Evolutionary conservation across 2,797 vertebrate species (phyloP).

Genomic region (Ambastaia sidthimunki): DNA sequence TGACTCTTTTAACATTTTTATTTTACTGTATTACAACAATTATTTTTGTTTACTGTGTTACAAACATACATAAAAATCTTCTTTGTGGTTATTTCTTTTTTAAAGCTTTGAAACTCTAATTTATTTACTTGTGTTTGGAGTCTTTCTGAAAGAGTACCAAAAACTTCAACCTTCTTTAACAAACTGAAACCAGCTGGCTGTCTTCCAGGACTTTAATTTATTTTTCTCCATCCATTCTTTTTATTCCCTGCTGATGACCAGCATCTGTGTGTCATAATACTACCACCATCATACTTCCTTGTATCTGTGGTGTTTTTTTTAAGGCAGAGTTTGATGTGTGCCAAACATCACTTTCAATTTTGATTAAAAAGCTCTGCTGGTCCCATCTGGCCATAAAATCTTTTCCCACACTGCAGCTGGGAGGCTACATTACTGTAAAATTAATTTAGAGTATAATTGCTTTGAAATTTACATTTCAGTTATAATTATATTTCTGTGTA

Average conservation of each 20-base stretch:
- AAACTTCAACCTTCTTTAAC: too few relatives aligned
- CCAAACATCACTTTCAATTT: background rate
- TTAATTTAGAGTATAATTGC: background rate
- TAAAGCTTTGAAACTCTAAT: too few relatives aligned
- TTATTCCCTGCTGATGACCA: background rate
- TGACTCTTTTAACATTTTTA: background rate
- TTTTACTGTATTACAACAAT: slow-evolving; percentile 32
- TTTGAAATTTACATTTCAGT: background rate
- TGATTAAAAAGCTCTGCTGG: background rate
- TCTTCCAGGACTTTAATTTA: background rate
- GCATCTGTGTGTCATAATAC: background rate
- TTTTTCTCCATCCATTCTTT: background rate
- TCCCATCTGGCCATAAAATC: background rate
- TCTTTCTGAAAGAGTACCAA: too few relatives aligned
- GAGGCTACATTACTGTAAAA: background rate
- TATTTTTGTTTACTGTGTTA: background rate
- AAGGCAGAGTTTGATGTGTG: background rate
- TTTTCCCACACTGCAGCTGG: background rate
- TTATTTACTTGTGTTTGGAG: too few relatives aligned
- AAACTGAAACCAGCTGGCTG: background rate
- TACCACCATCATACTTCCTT: background rate
- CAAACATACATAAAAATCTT: too few relatives aligned
- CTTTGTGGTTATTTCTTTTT: too few relatives aligned
- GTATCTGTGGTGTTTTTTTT: background rate
- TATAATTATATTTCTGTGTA: background rate